Base-by-base conservation (phyloP, 2,113 vertebrate species). In the Psammodynastes pulverulentus region DNA sequence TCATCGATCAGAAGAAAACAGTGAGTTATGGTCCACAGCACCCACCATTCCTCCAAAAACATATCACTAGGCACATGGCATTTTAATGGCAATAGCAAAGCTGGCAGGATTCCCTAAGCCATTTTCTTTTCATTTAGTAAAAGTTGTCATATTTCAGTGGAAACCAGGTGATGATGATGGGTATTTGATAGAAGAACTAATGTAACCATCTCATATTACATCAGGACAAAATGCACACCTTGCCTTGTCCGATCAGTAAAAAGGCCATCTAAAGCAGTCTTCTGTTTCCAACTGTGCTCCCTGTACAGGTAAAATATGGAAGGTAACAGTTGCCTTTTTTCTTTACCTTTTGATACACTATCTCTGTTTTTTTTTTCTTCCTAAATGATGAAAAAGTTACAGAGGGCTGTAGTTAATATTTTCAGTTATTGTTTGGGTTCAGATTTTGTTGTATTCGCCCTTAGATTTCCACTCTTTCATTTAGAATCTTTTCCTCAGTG, bases 11-110 rank as follows among this genome's bases (percentile, higher is more conserved):
- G 94, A 95, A 85, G 93, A 93, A 90, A 98, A 98, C 0, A 95
- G 98, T 98, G 95, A 98, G 97, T 89, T 94, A 39, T 94, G 90
- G 54, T 24, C 90, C 89, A 79, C 12, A 92, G 23, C 87, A 45
- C 9, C 84, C 67, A 54, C 6, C 0, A 0, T 79, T 29, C 43
- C 21, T 53, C 1, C 3, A 0, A 0, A 91, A 46, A 6, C 0
- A 1, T 0, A 23, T 21, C 58, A 45, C 12, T 51, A 54, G 26
- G 29, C 9, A 84, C 19, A 89, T 29, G 29, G 24, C 49, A 56
- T 51, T 56, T 9, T 46, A 39, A 86, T 46, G 5, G 45, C 23
- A 21, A n/a, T 58, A 58, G 67, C 21, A 84, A 84, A 4, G 10
- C 24, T 84, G 43, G n/a, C 52, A 58, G 19, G 45, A n/a, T 10